phyloP scores from a whole-genome alignment of 2,888 invertebrate species.

The Siphonodentalium dalli region DNA sequence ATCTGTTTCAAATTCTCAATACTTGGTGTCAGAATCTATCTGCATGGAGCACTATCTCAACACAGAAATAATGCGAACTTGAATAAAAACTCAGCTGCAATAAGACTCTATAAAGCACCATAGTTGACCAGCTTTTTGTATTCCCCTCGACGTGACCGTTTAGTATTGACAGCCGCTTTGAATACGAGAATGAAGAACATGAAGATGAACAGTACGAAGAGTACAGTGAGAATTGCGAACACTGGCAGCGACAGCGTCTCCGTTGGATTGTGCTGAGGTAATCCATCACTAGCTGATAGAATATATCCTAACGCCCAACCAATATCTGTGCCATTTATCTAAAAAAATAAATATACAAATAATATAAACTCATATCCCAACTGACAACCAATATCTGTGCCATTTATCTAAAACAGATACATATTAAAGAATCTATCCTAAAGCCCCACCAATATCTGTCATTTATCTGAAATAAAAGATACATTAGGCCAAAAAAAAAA shows the following conservation, averaged over 20 bases:
- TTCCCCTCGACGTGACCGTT: slow-evolving; percentile 20
- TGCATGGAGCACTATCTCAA: too few species aligned
- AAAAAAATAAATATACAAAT: slow-evolving; percentile 19
- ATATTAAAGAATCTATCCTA: too few species aligned
- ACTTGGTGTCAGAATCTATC: too few species aligned
- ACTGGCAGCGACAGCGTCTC: slow-evolving; percentile 29
- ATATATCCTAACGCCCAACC: slow-evolving; percentile 69
- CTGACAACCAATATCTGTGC: background rate
- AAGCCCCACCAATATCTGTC: too few species aligned
- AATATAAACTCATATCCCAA: background rate
- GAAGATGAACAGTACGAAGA: slow-evolving; percentile 50
- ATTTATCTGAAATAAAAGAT: too few species aligned
- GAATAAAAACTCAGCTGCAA: too few species aligned
- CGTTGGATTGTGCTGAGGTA: slow-evolving; percentile 48
- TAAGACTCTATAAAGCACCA: slow-evolving; percentile 40
- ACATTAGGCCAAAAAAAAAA: too few species aligned
- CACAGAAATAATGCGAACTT: too few species aligned
- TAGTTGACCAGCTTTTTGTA: slow-evolving; percentile 34
- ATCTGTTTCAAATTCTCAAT: too few species aligned
- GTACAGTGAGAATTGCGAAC: slow-evolving; percentile 42
- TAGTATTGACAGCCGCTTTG: slow-evolving; percentile 34
- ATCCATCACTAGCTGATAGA: slow-evolving; percentile 65
- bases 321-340: slow-evolving; percentile 62
- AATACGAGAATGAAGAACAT: slow-evolving; percentile 47
- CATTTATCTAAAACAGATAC: background rate